Evolutionary conservation across 2,888 invertebrate genomes (phyloP).

Genomic region (Beris chalybata): DNA sequence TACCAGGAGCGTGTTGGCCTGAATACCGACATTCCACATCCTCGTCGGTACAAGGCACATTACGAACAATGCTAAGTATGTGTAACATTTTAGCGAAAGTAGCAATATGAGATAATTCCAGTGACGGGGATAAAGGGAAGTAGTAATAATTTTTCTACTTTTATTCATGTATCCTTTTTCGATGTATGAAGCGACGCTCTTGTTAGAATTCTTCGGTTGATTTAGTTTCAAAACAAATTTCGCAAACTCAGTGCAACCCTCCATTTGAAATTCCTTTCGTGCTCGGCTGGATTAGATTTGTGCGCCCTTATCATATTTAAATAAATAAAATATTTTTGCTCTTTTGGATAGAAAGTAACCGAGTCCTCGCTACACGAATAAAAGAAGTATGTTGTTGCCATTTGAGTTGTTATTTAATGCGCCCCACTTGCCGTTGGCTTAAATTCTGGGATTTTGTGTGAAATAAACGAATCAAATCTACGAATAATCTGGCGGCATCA

Average conservation of each 20-base stretch:
- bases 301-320: conserved; percentile 29
- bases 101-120: no score
- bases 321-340: conserved; percentile 22
- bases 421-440: no score
- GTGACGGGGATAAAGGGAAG: no score
- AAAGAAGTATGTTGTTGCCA: conserved; percentile 18
- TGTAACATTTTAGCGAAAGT: no score
- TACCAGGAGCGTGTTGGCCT: background rate
- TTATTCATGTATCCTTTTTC: no score
- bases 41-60: no score
- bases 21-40: no score
- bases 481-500: background rate
- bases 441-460: no score
- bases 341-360: background rate
- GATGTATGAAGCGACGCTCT: background rate
- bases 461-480: background rate
- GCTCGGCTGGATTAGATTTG: conserved; percentile 19
- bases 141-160: no score
- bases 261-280: conserved; percentile 14
- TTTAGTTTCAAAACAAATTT: conserved; percentile 34
- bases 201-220: conserved; percentile 27
- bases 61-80: no score
- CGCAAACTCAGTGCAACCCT: conserved; percentile 20
- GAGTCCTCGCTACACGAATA: conserved; percentile 16
- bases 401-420: no score